Evolutionary conservation across 2,888 invertebrate species (phyloP).

Genomic region (Blastobasis adustella): DNA sequence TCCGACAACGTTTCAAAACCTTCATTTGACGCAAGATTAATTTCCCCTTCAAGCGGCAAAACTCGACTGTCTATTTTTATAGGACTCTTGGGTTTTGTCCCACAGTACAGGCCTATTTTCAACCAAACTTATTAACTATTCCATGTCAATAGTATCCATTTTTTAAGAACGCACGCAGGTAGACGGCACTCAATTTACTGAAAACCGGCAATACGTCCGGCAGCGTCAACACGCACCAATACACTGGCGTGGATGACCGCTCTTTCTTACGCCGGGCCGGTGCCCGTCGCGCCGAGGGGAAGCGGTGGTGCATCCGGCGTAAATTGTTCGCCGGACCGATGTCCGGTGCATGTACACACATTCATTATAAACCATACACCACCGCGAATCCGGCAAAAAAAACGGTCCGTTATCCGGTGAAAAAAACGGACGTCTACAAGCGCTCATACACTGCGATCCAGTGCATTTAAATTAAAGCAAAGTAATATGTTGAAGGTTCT

Average conservation of each 20-base stretch:
- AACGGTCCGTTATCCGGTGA: no score
- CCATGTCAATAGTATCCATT: conserved; percentile 19
- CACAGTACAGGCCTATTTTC: conserved; percentile 22
- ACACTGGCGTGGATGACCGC: conserved; percentile 17
- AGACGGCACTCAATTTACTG: conserved; percentile 18
- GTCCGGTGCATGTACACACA: conserved; percentile 21
- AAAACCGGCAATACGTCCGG: conserved; percentile 20
- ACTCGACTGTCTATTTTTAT: no score
- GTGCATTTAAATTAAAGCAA: no score
- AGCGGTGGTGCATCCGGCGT: conserved; percentile 21
- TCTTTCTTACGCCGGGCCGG: conserved; percentile 18
- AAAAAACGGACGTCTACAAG: no score
- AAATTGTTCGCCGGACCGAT: conserved; percentile 22
- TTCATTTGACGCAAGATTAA: no score
- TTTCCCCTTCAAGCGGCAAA: no score
- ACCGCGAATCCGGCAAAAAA: conserved; percentile 16
- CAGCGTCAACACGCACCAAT: conserved; percentile 19
- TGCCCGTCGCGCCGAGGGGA: conserved; percentile 21
- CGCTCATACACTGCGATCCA: no score
- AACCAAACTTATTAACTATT: conserved; percentile 22
- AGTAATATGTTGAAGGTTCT: no score
- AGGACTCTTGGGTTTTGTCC: conserved; percentile 22
- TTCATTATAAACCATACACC: conserved; percentile 20
- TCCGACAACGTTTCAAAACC: no score
- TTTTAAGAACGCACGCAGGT: conserved; percentile 19